phyloP scores from a whole-genome alignment of 2,113 vertebrate species.

The Hydrolagus affinis region DNA sequence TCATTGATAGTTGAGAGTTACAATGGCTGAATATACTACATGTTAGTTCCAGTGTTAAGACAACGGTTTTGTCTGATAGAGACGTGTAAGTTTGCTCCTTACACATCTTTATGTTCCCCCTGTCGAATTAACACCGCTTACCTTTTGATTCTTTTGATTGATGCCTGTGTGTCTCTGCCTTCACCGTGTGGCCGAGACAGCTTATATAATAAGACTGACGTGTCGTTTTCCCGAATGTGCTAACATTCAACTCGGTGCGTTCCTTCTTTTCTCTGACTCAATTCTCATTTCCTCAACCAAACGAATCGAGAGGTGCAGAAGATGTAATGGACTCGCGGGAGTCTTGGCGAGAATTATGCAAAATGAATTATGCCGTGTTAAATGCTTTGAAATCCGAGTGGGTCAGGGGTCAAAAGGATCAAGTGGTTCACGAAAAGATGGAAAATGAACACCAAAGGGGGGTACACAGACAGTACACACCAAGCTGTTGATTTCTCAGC shows the following conservation, averaged over 20 bases:
- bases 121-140: background rate
- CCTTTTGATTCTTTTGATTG: background rate
- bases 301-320: background rate
- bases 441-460: too few species aligned
- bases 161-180: background rate
- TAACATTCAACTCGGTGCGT: background rate
- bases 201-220: background rate
- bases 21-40: conserved; percentile 22
- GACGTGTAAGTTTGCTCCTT: background rate
- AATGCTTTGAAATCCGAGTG: background rate
- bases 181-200: background rate
- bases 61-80: background rate
- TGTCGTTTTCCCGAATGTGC: background rate
- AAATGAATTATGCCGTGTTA: background rate
- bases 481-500: background rate
- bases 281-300: conserved; percentile 12
- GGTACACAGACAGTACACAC: background rate
- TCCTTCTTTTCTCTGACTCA: background rate
- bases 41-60: background rate
- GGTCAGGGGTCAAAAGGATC: conserved; percentile 20
- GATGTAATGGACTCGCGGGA: background rate
- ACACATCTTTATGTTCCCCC: background rate
- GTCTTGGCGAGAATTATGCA: background rate
- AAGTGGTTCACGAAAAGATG: background rate
- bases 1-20: background rate